Percentiles rank a stretch among this genome's conserved stretches.
Evolutionary conservation across 2,113 vertebrate genomes (phyloP).

Genomic region (Tylochromis polylepis): DNA sequence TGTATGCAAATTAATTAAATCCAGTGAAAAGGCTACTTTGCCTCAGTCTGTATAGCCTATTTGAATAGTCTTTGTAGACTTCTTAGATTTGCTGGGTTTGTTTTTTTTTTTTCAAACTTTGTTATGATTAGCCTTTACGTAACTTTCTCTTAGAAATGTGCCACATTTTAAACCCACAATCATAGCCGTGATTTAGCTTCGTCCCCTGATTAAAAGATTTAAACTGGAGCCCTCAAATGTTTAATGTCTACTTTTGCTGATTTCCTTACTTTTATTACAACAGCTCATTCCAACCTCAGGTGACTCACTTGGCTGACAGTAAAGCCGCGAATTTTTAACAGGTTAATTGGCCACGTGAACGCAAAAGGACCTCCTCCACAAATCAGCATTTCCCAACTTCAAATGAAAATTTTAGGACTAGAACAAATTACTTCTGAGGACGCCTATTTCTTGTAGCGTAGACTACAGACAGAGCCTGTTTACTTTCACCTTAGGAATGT

Average conservation of each 20-base stretch:
- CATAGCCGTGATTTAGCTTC: background rate
- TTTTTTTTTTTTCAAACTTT: background rate
- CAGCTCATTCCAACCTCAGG: background rate
- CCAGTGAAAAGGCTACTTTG: constrained; percentile 12
- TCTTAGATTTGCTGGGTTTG: background rate
- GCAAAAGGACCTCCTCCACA: background rate
- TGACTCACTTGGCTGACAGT: background rate
- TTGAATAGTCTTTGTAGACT: background rate
- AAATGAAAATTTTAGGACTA: background rate
- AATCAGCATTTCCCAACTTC: background rate
- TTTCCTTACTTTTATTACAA: background rate
- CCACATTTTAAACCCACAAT: background rate
- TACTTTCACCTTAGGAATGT: constrained; percentile 64
- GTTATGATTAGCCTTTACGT: background rate
- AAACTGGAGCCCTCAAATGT: background rate
- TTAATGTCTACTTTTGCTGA: background rate
- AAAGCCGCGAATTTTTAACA: background rate
- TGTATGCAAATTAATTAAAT: constrained; percentile 37
- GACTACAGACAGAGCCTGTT: constrained; percentile 14
- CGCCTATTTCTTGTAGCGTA: background rate
- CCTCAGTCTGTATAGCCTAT: background rate
- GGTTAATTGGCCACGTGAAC: constrained; percentile 29
- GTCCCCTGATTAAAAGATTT: background rate
- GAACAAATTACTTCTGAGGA: background rate
- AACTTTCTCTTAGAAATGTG: background rate